Evolutionary conservation across 92 coral and sea anemone genomes (phyloP), one percentile per base, ranked within the genome.

Genomic region (Parazoanthus atlanticus): DNA sequence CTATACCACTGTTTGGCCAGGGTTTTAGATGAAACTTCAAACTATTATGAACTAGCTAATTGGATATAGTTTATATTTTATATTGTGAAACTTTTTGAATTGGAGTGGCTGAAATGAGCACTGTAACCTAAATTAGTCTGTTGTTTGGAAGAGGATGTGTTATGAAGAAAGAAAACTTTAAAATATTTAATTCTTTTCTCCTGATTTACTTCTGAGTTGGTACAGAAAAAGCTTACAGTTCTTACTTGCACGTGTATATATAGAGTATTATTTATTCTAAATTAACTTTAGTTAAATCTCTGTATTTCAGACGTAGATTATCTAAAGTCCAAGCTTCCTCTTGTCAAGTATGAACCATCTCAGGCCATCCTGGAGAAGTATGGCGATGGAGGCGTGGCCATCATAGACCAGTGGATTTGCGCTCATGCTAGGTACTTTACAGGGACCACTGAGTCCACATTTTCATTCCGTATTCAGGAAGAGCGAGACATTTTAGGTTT

Each of bases 381-480:
- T 74, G 96, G 98, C 19, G 99, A 97, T 70, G 99, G 99, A 8
- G 99, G 99, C 16, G 98, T 95, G 9, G 98, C 99, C 47, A 97
- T 97, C 64, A 95, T 97, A 71, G 99, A 97, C 76, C 99, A 97
- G 93, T 97, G 99, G 99, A 95, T 97, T 78, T 97, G 98, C 67
- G 97, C 99, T 23, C 99, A 97, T 87, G 99, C 98, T 9, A 81
- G 91, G 76, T 91, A 92, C 85, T 97, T 97, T 71, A 90, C 91
- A 16, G 99, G 99, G 17, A 97, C 99, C 17, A 92, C 94, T 26
- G 98, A 95, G 76, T 97, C 99, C 6, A 97, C 99, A 49, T 97
- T 97, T 72, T 97, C 99, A 73, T 97, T 97, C 76, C 90, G 98
- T 67, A 95, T 97, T 78, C 97, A 95, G 78, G 99, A 97, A 86